A percentile compares a stretch with the other conserved stretches of the same genome.
These are phyloP conservation scores for Oreochromis aureus DNA, from an alignment of 2,113 vertebrate genomes.

Conservation along the genomic window DNA sequence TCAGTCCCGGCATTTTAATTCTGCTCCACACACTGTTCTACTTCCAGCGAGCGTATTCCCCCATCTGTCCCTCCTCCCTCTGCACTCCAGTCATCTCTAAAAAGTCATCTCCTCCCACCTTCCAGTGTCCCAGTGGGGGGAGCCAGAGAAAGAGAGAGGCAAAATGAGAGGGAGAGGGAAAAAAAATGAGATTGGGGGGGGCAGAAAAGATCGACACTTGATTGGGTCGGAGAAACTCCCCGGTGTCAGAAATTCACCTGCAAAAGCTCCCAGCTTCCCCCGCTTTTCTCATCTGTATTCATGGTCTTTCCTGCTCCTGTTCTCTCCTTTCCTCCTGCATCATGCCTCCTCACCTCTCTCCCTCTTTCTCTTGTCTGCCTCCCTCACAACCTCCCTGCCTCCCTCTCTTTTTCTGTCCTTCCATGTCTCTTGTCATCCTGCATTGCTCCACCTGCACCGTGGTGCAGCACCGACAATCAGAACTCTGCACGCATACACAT, in stretches of 20 bases:
- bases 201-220: conserved; percentile 36
- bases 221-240: conserved; percentile 64
- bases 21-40: conserved; percentile 9
- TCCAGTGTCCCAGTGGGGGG: conserved; percentile 28
- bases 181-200: conserved; percentile 20
- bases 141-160: background rate
- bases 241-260: conserved; percentile 63
- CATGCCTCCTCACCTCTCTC: conserved; percentile 47
- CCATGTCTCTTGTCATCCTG: conserved; percentile 56
- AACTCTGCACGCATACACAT: conserved; percentile 47
- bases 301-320: conserved; percentile 38
- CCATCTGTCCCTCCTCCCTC: conserved; percentile 45
- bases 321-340: conserved; percentile 50
- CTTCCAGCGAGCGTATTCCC: conserved; percentile 41
- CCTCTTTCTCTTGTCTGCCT: background rate
- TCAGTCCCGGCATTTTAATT: conserved; percentile 4
- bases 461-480: conserved; percentile 64
- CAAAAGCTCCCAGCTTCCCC: conserved; percentile 51
- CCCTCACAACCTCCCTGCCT: background rate
- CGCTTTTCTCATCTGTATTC: conserved; percentile 68
- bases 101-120: conserved; percentile 62
- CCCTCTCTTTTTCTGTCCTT: conserved; percentile 31
- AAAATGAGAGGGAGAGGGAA: background rate
- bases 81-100: conserved; percentile 54
- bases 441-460: conserved; percentile 66